These are phyloP conservation scores for Plebejus argus DNA, from an alignment of 2,888 invertebrate species.

Conservation along the genomic window DNA sequence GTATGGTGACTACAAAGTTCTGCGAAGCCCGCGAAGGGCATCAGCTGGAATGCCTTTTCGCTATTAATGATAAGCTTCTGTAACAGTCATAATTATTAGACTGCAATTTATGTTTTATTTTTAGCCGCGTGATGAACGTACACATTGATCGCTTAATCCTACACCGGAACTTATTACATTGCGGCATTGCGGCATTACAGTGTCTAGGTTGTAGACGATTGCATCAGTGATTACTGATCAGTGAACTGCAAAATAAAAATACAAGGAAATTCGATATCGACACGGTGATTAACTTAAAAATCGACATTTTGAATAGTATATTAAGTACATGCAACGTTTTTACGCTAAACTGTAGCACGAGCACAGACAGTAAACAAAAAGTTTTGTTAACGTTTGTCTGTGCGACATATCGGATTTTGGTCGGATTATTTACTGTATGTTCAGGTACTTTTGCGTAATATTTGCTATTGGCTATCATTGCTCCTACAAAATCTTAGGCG, in stretches of 20 bases:
- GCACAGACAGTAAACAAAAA: no score
- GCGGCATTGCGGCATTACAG: not conserved
- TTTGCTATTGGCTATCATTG: no score
- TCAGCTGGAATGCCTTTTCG: not conserved
- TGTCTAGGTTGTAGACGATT: not conserved
- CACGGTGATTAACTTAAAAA: not conserved
- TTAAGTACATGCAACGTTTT: no score
- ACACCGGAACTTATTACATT: conserved; percentile 20
- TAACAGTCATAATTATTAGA: conserved; percentile 13
- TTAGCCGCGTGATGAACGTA: conserved; percentile 26
- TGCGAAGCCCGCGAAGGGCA: not conserved
- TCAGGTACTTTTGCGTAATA: no score
- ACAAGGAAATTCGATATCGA: not conserved
- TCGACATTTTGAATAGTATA: no score
- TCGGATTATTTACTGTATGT: no score
- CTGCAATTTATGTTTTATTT: conserved; percentile 20
- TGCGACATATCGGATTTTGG: no score
- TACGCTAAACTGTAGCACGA: no score
- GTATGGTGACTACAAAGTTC: not conserved
- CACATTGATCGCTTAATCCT: conserved; percentile 24
- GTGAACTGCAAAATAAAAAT: not conserved
- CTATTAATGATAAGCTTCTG: conserved; percentile 14
- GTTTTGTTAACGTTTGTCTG: no score
- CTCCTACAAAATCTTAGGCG: no score
- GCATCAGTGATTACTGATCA: not conserved